Evolutionary conservation across 2,113 vertebrate genomes (phyloP).

Genomic region (Centrocercus urophasianus): DNA sequence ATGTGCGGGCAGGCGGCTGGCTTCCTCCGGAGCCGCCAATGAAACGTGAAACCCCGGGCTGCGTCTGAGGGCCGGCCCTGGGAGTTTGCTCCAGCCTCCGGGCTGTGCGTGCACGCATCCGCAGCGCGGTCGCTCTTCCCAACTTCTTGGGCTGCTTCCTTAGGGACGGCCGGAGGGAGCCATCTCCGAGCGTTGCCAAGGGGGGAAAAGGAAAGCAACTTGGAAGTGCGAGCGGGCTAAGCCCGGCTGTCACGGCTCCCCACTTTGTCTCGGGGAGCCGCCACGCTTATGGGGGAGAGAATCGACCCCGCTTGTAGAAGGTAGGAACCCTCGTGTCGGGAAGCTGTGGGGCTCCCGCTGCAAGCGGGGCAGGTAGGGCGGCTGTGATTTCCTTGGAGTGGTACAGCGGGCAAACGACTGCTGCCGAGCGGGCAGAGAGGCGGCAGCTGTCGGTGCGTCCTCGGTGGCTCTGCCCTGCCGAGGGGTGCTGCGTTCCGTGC

Average conservation of each 20-base stretch:
- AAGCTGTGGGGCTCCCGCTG: background rate
- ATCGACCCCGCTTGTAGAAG: background rate
- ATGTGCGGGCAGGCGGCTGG: background rate
- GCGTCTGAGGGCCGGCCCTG: slow-evolving; percentile 14
- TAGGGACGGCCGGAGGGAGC: background rate
- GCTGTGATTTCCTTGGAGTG: background rate
- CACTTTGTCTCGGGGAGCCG: background rate
- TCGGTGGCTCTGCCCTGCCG: background rate
- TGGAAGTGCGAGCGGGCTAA: background rate
- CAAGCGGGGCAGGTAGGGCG: background rate
- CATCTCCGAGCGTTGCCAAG: background rate
- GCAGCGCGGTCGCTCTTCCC: fast-evolving
- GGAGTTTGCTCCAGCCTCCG: background rate
- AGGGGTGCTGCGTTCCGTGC: too few species aligned
- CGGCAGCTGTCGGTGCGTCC: background rate
- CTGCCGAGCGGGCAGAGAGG: background rate
- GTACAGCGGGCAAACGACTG: background rate
- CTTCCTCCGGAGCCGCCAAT: background rate
- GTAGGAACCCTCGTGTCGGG: background rate
- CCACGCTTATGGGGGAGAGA: background rate
- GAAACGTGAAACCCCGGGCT: slow-evolving; percentile 56
- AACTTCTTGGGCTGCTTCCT: background rate
- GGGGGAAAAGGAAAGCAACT: background rate
- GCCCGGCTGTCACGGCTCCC: background rate
- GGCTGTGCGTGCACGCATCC: background rate